Evolutionary conservation across 1,140 invertebrate species (phyloP), one percentile per base, ranked within the genome.

Genomic region (Marisa cornuarietis): DNA sequence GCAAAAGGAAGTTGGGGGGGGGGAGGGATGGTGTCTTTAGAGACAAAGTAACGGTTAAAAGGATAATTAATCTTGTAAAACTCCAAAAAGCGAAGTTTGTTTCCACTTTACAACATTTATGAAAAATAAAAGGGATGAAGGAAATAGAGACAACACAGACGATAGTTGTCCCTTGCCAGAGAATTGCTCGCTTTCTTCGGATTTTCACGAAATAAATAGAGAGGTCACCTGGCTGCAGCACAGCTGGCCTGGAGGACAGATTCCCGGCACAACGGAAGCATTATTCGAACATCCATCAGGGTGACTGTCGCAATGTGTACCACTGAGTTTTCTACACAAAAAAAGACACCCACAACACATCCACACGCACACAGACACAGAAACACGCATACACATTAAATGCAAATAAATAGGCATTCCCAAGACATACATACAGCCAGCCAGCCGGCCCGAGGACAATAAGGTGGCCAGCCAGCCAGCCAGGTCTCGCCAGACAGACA

Each of bases 331-430:
- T 22, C 20, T 49, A 26, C 69, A 71, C 10, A 49, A 31, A 71
- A 18, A 71, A 13, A 49, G 13, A n/a, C 10, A 69, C 66, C 14
- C 66, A 42, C 31, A 42, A 69, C 66, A 69, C 66, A 69, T 10
- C 24, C 66, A 69, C 66, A 71, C 69, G 51, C 69, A 71, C 69
- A 71, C 69, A 71, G 8, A 42, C 69, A 71, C 69, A 71, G 18
- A 71, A 20, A 42, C 69, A 71, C 22, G 13, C 69, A 71, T 26
- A 71, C 69, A 49, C 69, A 49, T 51, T 20, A 24, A 8, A 11
- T 31, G 11, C 24, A 24, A 69, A 68, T 42, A 22, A 13, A 68
- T 42, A 68, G 13, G 22, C 13, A 68, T 42, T 16, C 66, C 13
- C 66, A 68, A 22, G 11, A 68, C 1, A 22, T 10, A 68, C 22